Conservation (phyloP, 2,888 invertebrate species). For the Pristionchus exspectatus region DNA sequence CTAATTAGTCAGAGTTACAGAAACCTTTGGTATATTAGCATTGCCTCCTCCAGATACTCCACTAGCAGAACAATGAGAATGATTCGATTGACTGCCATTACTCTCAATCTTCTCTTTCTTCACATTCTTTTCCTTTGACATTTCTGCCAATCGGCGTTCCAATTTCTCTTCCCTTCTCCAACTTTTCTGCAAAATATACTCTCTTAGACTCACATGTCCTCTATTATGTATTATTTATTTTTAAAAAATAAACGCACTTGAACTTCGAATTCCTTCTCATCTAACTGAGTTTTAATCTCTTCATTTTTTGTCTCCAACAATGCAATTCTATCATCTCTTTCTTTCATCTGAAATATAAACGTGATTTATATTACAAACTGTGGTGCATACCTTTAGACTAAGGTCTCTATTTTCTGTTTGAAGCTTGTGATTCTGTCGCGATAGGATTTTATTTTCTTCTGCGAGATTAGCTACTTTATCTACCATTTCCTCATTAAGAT, state of each 20-base stretch:
- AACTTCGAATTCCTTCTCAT: slow-evolving; percentile 53
- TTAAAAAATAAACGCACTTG: background rate
- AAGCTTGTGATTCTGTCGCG: slow-evolving; percentile 40
- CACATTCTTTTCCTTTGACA: slow-evolving; percentile 26
- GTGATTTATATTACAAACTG: background rate
- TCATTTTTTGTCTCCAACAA: slow-evolving; percentile 52
- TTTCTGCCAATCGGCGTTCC: slow-evolving; percentile 49
- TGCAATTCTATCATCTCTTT: slow-evolving; percentile 41
- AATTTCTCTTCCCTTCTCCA: slow-evolving; percentile 53
- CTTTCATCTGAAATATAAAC: slow-evolving; percentile 35
- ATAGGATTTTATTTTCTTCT: slow-evolving; percentile 34
- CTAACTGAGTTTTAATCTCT: slow-evolving; percentile 43
- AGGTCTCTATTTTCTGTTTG: slow-evolving; percentile 48
- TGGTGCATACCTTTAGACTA: slow-evolving; percentile 24
- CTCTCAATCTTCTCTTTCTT: slow-evolving; percentile 28
- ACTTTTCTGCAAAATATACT: slow-evolving; percentile 33
- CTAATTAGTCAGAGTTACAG: background rate
- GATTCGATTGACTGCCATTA: slow-evolving; percentile 46
- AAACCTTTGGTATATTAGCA: background rate
- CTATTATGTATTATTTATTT: no score
- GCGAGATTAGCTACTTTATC: slow-evolving; percentile 4
- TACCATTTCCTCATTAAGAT: slow-evolving; percentile 10
- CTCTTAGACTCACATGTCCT: background rate
- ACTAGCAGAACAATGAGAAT: background rate
- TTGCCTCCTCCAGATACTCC: background rate